Evolutionary conservation across 2,888 invertebrate species (phyloP).

Genomic region (Apotomis capreana): DNA sequence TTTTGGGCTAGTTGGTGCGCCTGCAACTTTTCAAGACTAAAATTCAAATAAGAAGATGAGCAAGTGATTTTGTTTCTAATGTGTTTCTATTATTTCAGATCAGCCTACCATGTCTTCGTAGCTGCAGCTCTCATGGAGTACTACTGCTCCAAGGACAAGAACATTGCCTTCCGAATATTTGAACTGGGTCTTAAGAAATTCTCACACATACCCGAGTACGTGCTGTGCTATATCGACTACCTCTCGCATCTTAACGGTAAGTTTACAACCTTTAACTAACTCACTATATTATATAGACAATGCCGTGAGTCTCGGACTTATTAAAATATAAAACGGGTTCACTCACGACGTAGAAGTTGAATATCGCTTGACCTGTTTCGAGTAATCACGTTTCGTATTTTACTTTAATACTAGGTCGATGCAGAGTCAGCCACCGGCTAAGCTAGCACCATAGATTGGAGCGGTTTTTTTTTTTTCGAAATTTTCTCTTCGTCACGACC

Average conservation of each 20-base stretch:
- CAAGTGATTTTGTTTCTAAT: neutral
- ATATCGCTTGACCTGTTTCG: too few relatives aligned
- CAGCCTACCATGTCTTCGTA: constrained; percentile 96
- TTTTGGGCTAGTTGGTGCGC: neutral
- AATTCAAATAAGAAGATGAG: too few relatives aligned
- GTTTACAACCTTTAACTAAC: constrained; percentile 41
- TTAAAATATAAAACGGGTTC: too few relatives aligned
- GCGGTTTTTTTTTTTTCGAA: too few relatives aligned
- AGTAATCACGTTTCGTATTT: too few relatives aligned
- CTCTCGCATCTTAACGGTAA: constrained; percentile 97
- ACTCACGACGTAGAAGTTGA: too few relatives aligned
- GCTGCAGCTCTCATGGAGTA: constrained; percentile 99
- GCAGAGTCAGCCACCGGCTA: too few relatives aligned
- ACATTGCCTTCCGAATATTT: constrained; percentile 97
- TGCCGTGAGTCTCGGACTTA: too few relatives aligned
- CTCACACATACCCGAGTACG: constrained; percentile 96
- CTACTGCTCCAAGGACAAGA: constrained; percentile 99
- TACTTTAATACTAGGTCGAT: too few relatives aligned
- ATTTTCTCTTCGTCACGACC: too few relatives aligned
- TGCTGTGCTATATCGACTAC: constrained; percentile 98
- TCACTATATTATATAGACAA: too few relatives aligned
- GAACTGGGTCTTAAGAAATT: constrained; percentile 99
- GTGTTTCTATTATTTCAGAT: constrained; percentile 64
- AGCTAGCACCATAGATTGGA: too few relatives aligned
- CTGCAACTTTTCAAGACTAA: neutral